Percentiles rank a stretch among this genome's conserved stretches.
Evolutionary conservation across 2,797 vertebrate species (phyloP).

Genomic region (Chaunax sp.): DNA sequence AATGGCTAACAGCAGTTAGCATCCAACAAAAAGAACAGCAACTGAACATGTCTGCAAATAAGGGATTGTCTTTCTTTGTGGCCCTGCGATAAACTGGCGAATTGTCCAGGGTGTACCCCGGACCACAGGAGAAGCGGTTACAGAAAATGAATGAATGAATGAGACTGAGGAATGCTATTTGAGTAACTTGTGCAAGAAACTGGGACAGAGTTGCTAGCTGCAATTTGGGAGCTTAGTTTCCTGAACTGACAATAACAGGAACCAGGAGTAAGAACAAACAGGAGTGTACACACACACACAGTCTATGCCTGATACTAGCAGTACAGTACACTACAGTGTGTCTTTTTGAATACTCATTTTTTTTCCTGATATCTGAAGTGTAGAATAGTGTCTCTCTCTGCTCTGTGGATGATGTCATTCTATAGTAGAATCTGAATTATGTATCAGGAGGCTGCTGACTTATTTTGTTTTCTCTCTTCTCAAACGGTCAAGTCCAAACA

Average conservation of each 20-base stretch:
- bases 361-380: slow-evolving; percentile 14
- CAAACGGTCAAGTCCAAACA: not conserved
- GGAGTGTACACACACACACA: slow-evolving; percentile 4
- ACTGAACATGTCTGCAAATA: too few relatives aligned
- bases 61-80: too few relatives aligned
- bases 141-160: too few relatives aligned
- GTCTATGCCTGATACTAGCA: slow-evolving; percentile 23
- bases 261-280: slow-evolving; percentile 30
- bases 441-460: not conserved
- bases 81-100: too few relatives aligned
- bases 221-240: slow-evolving; percentile 60
- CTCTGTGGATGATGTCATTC: slow-evolving; percentile 9
- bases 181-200: slow-evolving; percentile 6
- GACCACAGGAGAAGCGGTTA: too few relatives aligned
- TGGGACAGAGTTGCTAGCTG: slow-evolving; percentile 27
- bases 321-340: slow-evolving; percentile 6
- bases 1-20: too few relatives aligned
- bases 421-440: slow-evolving; percentile 1
- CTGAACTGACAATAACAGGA: slow-evolving; percentile 79
- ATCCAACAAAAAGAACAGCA: too few relatives aligned
- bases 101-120: too few relatives aligned
- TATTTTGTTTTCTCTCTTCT: slow-evolving; percentile 10
- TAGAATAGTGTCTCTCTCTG: not conserved
- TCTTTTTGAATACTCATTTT: slow-evolving; percentile 44
- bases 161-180: not conserved